Base-by-base conservation (phyloP, 2,113 vertebrate genomes). In the Cavia aperea region DNA sequence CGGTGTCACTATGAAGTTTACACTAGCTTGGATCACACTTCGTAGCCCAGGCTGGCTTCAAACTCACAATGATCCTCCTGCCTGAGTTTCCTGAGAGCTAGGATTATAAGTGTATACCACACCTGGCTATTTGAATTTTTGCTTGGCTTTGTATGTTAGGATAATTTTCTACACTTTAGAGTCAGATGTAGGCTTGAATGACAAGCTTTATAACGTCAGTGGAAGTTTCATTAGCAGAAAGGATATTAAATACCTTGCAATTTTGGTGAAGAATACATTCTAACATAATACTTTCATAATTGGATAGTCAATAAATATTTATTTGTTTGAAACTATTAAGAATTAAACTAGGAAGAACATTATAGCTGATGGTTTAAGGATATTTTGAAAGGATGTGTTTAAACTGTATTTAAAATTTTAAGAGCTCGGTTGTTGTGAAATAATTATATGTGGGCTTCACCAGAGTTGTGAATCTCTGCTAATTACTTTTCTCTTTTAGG, bases 171-270 rank as follows among this genome's bases (percentile, higher is more conserved):
- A 81, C 66, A 72, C 26, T 86, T 92, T 24, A 11, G 29, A 86
- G 43, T 82, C 36, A 89, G 6, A 75, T 54, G 14, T 65, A 70
- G 39, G 65, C 24, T 77, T 92, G 54, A 79, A 62, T 86, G 26
- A 39, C 89, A 86, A 90, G 7, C n/a, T 88, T 86, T 92, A 21
- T 91, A 95, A 81, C 33, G 33, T 85, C 70, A n/a, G 13, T 11
- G 5, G 66, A 81, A 90, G 36, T 91, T 83, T 84, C 29, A 65
- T 84, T 93, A 92, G 21, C 77, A 84, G 54, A 89, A 92, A n/a
- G n/a, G 62, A 39, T 66, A 18, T 72, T 90, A 31, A 62, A 23
- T 93, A 79, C n/a, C 13, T 92, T 89, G 11, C 39, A 84, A 39
- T 93, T 94, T 86, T 39, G 33, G 15, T 78, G 46, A 83, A 36